Base-by-base conservation (phyloP, 2,797 vertebrate genomes). In the Lacerta bilineata region DNA sequence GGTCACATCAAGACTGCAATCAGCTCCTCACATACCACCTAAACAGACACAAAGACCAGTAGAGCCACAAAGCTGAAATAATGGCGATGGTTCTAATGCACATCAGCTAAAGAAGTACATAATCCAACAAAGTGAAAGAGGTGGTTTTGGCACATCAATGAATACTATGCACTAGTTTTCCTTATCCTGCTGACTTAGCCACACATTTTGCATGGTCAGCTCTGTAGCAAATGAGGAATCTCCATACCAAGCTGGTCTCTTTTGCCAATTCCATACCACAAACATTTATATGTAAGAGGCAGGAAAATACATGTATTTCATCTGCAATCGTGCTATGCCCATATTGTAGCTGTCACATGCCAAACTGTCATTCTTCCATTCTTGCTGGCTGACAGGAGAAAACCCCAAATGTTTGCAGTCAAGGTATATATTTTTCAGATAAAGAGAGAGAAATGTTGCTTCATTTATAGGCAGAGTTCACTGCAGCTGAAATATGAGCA, bases 361-460 rank as follows among this genome's bases (percentile, higher is more conserved):
- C 36, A 83, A 79, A 86, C 79, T 79, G 46, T 36, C 46, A 78
- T n/a, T 78, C 20, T 27, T 78, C 25, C 43, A 78, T 64, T 83
- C 33, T 71, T 84, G 43, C 23, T 29, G 43, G 25, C 9, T 68
- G 46, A 41, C 5, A 77, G 43, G 64, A 75, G 68, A 68, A 68
- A 25, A 69, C 25, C 66, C 66, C 15, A 72, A 50, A 77, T 83
- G 39, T 68, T 83, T 83, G 85, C 4, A 68, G 77, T 15, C 5
- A 64, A 84, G 23, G 27, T 68, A 84, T 74, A 36, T 1, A 41
- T 1, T 64, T 68, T 69, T 59, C 59, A 33, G 27, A 77, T 9
- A 41, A 87, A 2, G 10, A 46, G 69, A 61, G n/a, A 6, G 72
- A 74, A 79, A 46, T 86, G 87, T 71, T 13, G 18, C 43, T 91